These are phyloP conservation scores for Pontoporia blainvillei DNA, from an alignment of 2,113 vertebrate species.

Conservation along the genomic window DNA sequence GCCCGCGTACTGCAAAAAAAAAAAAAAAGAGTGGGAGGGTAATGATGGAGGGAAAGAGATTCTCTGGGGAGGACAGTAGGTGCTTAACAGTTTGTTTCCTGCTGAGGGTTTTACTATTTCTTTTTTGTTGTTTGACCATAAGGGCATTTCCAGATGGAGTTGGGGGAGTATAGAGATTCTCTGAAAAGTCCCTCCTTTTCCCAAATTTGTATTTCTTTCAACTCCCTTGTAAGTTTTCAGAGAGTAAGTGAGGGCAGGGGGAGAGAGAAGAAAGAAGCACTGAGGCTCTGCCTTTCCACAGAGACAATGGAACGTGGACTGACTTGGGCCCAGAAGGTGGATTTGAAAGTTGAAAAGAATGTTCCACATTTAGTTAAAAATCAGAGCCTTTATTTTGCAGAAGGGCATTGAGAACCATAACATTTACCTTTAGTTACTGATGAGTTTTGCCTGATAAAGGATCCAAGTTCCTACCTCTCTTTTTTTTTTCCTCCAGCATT, in stretches of 20 bases:
- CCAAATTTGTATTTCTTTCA: not conserved
- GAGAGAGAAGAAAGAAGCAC: not conserved
- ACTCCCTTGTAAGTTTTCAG: not conserved
- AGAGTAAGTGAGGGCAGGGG: not conserved
- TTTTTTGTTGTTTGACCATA: not conserved
- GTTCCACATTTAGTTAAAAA: not conserved
- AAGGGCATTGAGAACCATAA: not conserved
- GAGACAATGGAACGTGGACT: not conserved
- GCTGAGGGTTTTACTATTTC: not conserved
- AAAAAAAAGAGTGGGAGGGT: not conserved
- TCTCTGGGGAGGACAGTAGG: not conserved
- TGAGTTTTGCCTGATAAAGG: not conserved
- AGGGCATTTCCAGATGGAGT: not conserved
- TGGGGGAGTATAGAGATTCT: not conserved
- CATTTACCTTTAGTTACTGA: not conserved
- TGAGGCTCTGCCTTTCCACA: not conserved
- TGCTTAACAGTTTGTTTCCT: not conserved
- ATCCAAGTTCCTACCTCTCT: not conserved
- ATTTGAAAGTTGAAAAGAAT: not conserved
- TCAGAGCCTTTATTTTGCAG: not conserved
- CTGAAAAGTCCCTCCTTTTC: not conserved
- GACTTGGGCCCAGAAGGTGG: not conserved
- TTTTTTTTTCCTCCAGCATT: not conserved
- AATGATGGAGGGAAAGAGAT: not conserved
- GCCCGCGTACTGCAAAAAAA: too few relatives aligned